A percentile compares a stretch with the other conserved stretches of the same genome.
Evolutionary conservation across 1,140 invertebrate genomes (phyloP).

Genomic region (Lutraria rhynchaena): DNA sequence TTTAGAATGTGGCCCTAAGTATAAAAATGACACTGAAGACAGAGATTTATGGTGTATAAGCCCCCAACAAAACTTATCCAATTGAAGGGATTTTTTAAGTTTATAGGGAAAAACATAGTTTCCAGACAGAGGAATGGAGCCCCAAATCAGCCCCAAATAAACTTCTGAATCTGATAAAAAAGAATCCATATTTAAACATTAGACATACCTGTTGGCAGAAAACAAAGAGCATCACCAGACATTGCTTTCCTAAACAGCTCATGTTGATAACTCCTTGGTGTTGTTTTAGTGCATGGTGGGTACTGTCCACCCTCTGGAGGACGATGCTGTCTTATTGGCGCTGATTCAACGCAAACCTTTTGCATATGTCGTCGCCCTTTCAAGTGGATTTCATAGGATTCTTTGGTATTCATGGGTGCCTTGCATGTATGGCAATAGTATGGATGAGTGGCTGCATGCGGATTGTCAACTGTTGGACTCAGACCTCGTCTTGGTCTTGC

Average conservation of each 20-base stretch:
- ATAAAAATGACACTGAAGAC: too few species aligned
- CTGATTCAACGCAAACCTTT: constrained; percentile 62
- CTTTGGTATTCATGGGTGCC: constrained; percentile 69
- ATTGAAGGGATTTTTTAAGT: too few species aligned
- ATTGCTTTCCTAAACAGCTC: constrained; percentile 75
- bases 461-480: constrained; percentile 7
- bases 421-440: constrained; percentile 72
- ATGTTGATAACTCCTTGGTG: constrained; percentile 74
- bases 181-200: too few species aligned
- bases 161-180: too few species aligned
- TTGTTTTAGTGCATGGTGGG: constrained; percentile 52
- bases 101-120: too few species aligned
- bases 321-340: constrained; percentile 54
- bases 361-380: constrained; percentile 65
- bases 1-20: too few species aligned
- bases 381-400: constrained; percentile 66
- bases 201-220: constrained; percentile 78
- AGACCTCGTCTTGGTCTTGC: background rate
- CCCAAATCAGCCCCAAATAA: too few species aligned
- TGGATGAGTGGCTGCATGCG: constrained; percentile 42
- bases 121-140: too few species aligned
- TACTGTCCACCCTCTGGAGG: constrained; percentile 26
- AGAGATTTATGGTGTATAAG: too few species aligned
- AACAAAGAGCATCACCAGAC: constrained; percentile 72
- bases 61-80: too few species aligned